Base-by-base conservation (phyloP, 2,888 invertebrate species). In the Dendrolimus pini region DNA sequence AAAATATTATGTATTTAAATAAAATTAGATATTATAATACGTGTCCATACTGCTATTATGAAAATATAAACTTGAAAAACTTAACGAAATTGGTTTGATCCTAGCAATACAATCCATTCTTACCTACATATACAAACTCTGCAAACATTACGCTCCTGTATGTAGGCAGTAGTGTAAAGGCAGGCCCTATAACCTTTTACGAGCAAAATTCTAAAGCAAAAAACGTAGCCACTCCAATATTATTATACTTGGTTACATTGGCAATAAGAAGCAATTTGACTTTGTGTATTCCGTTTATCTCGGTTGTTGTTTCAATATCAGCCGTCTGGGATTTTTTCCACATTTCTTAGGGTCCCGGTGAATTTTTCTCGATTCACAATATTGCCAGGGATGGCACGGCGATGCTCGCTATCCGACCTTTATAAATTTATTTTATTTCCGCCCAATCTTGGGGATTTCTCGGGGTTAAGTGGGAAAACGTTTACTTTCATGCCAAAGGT, bases 231-330 rank as follows among this genome's bases (percentile, higher is more conserved):
- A 13, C 8, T 41, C 41, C 9, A 10, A n/a, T 52, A 53, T 8
- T 7, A 8, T 30, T 42, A 8, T 12, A 56, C 18, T 59, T 12
- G 54, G 54, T 14, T 14, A 42, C 59, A 56, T 56, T 41, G 9
- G 12, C 42, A 14, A 55, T 42, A 57, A 54, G 53, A 59, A 56
- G 53, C 57, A 55, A 56, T 58, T 58, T 47, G 57, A 55, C 53
- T 59, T 57, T 59, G 56, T 59, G 58, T 64, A 60, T 54, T 59
- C 58, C 61, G 63, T 63, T 65, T 66, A 67, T 67, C 61, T 57
- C 61, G 65, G 60, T 72, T 73, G 64, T 71, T 71, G 67, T 73
- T 71, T 56, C 68, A 62, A 70, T 71, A 76, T 72, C 63, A 69
- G 65, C 65, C 71, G 64, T 74, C 71, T 65, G 70, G 67, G 71